Conservation (phyloP, 2,888 invertebrate species). For the Cheilosia vernalis region DNA sequence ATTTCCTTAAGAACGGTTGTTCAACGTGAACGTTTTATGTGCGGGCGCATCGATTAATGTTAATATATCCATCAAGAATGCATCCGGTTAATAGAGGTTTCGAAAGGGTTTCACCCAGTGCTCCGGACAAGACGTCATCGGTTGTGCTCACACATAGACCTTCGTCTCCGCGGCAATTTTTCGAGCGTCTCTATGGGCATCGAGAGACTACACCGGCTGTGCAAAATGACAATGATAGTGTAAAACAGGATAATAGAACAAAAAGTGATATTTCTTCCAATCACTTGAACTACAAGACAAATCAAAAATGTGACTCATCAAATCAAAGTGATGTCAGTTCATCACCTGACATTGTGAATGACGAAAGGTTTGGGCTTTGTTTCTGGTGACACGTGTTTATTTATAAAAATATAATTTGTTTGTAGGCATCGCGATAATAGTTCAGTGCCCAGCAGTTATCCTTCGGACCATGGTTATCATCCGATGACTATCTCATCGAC, state of each 20-base stretch:
- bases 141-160: conserved; percentile 83
- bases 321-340: conserved; percentile 82
- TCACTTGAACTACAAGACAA: conserved; percentile 22
- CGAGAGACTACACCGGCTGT: conserved; percentile 84
- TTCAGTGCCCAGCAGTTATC: conserved; percentile 73
- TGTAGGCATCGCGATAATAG: conserved; percentile 76
- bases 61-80: conserved; percentile 41
- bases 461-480: conserved; percentile 73
- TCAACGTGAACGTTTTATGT: conserved; percentile 53
- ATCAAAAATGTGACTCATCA: conserved; percentile 77
- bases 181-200: conserved; percentile 91
- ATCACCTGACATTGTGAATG: conserved; percentile 82
- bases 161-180: conserved; percentile 91
- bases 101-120: conserved; percentile 47
- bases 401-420: conserved; percentile 46
- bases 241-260: conserved; percentile 21
- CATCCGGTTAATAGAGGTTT: conserved; percentile 49
- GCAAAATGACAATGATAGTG: conserved; percentile 32
- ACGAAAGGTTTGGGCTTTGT: conserved; percentile 79
- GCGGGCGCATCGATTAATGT: conserved; percentile 18
- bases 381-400: conserved; percentile 8
- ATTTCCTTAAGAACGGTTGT: conserved; percentile 59
- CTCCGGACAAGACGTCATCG: conserved; percentile 37
- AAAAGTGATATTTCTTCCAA: conserved; percentile 40
- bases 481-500: conserved; percentile 70